Evolutionary conservation across 2,888 invertebrate species (phyloP).

Genomic region (Lumbricus terrestris): DNA sequence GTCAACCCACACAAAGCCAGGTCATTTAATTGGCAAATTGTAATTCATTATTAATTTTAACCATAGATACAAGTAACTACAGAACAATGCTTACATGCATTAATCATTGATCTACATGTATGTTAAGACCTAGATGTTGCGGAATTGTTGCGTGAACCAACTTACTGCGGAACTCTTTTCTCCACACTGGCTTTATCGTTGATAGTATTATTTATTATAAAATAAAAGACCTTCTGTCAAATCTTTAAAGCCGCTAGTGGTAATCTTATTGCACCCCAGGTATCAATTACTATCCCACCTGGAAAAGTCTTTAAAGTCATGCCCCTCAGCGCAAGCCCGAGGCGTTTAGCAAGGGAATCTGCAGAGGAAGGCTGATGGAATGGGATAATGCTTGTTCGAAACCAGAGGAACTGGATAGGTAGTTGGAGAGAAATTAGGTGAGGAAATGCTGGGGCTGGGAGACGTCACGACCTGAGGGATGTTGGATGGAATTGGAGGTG

Average conservation of each 20-base stretch:
- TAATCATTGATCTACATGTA: too few species aligned
- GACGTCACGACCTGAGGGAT: not conserved
- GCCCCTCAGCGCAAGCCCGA: not conserved
- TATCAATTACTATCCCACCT: slow-evolving; percentile 3
- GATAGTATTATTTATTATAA: too few species aligned
- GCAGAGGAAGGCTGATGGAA: not conserved
- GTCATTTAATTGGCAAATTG: too few species aligned
- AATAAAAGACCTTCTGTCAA: not conserved
- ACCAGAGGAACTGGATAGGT: not conserved
- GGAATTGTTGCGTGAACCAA: too few species aligned
- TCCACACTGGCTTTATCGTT: not conserved
- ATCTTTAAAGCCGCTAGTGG: not conserved
- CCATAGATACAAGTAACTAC: too few species aligned
- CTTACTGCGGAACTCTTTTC: not conserved
- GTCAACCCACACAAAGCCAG: too few species aligned
- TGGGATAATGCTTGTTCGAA: not conserved
- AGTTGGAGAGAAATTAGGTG: not conserved
- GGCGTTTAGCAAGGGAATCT: not conserved
- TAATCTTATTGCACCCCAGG: not conserved
- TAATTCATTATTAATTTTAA: too few species aligned
- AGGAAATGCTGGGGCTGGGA: not conserved
- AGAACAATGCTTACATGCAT: too few species aligned
- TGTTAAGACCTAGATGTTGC: too few species aligned
- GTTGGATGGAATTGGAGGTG: not conserved
- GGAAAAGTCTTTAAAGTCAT: too few species aligned